phyloP scores from a whole-genome alignment of 2,888 invertebrate species.

The Papilio elwesi region DNA sequence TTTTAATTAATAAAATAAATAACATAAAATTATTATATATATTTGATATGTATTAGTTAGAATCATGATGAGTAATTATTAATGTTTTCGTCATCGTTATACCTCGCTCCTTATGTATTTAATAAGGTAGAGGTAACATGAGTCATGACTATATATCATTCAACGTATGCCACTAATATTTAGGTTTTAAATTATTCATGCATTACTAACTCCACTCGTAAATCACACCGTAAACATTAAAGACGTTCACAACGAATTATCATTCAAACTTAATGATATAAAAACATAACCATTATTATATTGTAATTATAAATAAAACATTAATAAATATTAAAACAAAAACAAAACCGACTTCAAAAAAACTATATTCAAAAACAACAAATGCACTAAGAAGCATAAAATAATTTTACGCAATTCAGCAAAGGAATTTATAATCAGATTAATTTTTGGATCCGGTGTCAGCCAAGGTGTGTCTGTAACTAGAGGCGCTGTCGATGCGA shows the following conservation, averaged over 20 bases:
- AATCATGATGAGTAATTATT: slow-evolving; percentile 35
- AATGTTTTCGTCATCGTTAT: slow-evolving; percentile 32
- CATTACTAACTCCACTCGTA: background rate
- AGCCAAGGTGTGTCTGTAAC: too few species aligned
- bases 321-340: too few species aligned
- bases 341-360: too few species aligned
- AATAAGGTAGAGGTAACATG: slow-evolving; percentile 20
- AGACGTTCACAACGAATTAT: background rate
- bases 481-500: too few species aligned
- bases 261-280: background rate
- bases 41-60: background rate
- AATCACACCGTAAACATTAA: background rate
- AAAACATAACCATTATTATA: too few species aligned
- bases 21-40: background rate
- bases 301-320: too few species aligned
- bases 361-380: too few species aligned
- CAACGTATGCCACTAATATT: slow-evolving; percentile 48
- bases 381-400: too few species aligned
- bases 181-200: slow-evolving; percentile 4
- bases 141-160: slow-evolving; percentile 43
- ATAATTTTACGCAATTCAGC: too few species aligned
- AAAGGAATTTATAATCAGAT: too few species aligned
- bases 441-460: too few species aligned
- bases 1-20: background rate
- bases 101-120: slow-evolving; percentile 14